Evolutionary conservation across 2,888 invertebrate genomes (phyloP).

Genomic region (Neoascia interrupta): DNA sequence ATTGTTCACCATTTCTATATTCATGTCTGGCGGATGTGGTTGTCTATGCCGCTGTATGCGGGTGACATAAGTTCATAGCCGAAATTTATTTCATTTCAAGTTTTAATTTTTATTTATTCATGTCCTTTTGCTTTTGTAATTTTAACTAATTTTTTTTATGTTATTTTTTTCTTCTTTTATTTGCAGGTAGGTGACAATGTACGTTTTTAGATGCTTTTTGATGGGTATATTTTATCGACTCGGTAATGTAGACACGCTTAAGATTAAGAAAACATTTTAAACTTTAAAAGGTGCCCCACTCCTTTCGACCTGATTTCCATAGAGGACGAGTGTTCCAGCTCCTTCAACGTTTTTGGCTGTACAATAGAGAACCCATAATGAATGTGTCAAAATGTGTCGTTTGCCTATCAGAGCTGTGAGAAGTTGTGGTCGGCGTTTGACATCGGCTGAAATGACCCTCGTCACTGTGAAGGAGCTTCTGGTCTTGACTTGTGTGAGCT

Average conservation of each 20-base stretch:
- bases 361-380: not conserved
- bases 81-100: constrained; percentile 39
- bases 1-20: constrained; percentile 6
- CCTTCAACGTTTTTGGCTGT: not conserved
- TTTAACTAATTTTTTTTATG: constrained; percentile 38
- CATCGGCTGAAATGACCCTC: too few species aligned
- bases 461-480: too few species aligned
- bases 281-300: not conserved
- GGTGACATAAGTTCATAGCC: constrained; percentile 34
- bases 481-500: too few species aligned
- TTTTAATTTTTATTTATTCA: not conserved
- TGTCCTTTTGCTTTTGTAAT: constrained; percentile 6
- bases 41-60: constrained; percentile 12
- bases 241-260: constrained; percentile 64
- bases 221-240: constrained; percentile 1
- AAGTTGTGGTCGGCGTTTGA: not conserved
- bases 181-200: constrained; percentile 79
- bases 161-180: constrained; percentile 66
- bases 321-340: not conserved
- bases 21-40: not conserved
- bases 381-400: not conserved
- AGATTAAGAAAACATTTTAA: constrained; percentile 8
- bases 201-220: constrained; percentile 70
- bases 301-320: not conserved
- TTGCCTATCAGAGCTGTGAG: not conserved